phyloP scores from a whole-genome alignment of 2,888 invertebrate species.

The Siphlonurus alternatus region DNA sequence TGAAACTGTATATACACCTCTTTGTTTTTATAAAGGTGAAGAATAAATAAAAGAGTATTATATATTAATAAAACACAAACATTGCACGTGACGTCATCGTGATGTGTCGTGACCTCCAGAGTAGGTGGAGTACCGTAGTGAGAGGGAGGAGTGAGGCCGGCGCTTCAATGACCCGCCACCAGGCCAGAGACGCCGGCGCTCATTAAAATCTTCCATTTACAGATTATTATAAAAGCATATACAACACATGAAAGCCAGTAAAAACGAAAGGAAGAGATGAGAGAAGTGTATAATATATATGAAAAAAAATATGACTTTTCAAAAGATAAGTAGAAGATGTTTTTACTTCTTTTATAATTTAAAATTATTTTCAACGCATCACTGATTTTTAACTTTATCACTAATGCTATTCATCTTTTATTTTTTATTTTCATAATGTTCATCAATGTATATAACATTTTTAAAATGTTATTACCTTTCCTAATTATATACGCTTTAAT shows the following conservation, averaged over 20 bases:
- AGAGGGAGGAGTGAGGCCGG: not conserved
- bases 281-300: not conserved
- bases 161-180: not conserved
- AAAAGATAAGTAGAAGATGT: not conserved
- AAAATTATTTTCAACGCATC: not conserved
- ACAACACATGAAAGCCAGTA: not conserved
- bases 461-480: too few relatives aligned
- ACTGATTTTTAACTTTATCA: not conserved
- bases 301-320: not conserved
- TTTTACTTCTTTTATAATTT: not conserved
- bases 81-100: not conserved
- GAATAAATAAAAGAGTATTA: too few relatives aligned
- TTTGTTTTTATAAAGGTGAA: too few relatives aligned
- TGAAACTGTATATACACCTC: too few relatives aligned
- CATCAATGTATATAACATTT: too few relatives aligned
- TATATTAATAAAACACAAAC: not conserved
- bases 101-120: not conserved
- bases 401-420: not conserved
- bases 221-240: not conserved
- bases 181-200: not conserved
- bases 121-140: not conserved
- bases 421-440: not conserved
- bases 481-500: too few relatives aligned
- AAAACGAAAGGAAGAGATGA: not conserved
- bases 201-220: constrained; percentile 1